Conservation (phyloP, 2,797 vertebrate genomes). For the Oryzias dopingdopingensis region DNA sequence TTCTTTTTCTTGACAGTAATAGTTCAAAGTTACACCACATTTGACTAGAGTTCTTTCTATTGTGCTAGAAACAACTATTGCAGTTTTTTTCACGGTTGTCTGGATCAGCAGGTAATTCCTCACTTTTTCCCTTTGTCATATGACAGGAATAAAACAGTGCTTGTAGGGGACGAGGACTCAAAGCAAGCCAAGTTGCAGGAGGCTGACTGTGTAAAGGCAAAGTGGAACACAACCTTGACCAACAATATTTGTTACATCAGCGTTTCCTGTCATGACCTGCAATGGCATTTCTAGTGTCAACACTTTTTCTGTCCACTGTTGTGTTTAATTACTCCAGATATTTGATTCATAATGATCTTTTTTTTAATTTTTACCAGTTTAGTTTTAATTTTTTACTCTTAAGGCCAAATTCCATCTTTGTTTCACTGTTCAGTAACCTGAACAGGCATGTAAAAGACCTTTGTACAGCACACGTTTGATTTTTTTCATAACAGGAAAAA, state of each 20-base stretch:
- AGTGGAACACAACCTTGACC: conserved; percentile 5
- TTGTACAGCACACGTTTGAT: not conserved
- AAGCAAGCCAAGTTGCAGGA: not conserved
- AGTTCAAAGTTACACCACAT: too few relatives aligned
- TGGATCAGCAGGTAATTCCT: too few relatives aligned
- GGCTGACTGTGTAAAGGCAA: not conserved
- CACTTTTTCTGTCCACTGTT: not conserved
- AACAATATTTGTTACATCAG: not conserved
- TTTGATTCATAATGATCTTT: not conserved
- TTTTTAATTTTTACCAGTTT: not conserved
- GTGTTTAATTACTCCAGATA: not conserved
- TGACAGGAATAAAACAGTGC: too few relatives aligned
- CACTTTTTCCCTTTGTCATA: too few relatives aligned
- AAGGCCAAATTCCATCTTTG: not conserved
- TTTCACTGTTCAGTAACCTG: not conserved
- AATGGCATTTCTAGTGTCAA: not conserved
- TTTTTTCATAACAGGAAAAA: not conserved
- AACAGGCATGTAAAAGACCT: not conserved
- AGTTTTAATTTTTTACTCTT: not conserved
- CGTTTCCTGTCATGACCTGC: not conserved
- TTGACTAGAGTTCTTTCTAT: too few relatives aligned
- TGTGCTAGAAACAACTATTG: too few relatives aligned
- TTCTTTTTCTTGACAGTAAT: too few relatives aligned
- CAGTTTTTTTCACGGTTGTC: too few relatives aligned
- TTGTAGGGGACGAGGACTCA: not conserved